Evolutionary conservation across 2,113 vertebrate genomes (phyloP).

Genomic region (Paralichthys olivaceus): DNA sequence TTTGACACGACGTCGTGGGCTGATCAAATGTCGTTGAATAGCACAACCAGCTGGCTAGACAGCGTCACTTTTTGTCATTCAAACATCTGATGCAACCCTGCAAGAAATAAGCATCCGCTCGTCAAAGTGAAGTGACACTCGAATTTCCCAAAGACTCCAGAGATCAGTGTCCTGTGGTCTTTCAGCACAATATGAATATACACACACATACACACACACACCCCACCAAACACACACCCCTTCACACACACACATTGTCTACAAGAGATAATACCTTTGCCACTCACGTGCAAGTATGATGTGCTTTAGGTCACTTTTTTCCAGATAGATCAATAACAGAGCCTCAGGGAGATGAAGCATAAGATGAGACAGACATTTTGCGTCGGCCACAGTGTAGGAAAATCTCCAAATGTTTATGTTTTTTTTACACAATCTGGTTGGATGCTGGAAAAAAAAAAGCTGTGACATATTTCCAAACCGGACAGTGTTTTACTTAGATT

Average conservation of each 20-base stretch:
- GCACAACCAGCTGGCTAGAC: constrained; percentile 53
- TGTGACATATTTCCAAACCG: constrained; percentile 16
- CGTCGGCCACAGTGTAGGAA: constrained; percentile 30
- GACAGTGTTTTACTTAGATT: constrained; percentile 3
- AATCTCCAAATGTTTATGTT: not conserved
- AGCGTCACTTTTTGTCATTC: constrained; percentile 53
- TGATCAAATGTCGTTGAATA: constrained; percentile 58
- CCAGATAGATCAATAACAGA: constrained; percentile 8
- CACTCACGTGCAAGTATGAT: constrained; percentile 35
- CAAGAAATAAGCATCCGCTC: constrained; percentile 46
- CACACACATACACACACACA: constrained; percentile 5
- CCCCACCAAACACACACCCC: constrained; percentile 13
- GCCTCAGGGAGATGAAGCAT: constrained; percentile 14
- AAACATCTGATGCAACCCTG: constrained; percentile 60
- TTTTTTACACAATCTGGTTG: constrained; percentile 16
- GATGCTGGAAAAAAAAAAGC: constrained; percentile 11
- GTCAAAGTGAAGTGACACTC: constrained; percentile 55
- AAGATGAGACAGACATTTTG: constrained; percentile 24
- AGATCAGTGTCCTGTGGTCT: constrained; percentile 51
- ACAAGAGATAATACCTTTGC: constrained; percentile 63
- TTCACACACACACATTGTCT: constrained; percentile 69
- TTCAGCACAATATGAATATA: constrained; percentile 61
- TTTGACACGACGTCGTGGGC: constrained; percentile 66
- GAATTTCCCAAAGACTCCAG: constrained; percentile 41
- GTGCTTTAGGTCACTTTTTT: constrained; percentile 45